phyloP scores from a whole-genome alignment of 2,797 vertebrate genomes.

The Anguilla marmorata region DNA sequence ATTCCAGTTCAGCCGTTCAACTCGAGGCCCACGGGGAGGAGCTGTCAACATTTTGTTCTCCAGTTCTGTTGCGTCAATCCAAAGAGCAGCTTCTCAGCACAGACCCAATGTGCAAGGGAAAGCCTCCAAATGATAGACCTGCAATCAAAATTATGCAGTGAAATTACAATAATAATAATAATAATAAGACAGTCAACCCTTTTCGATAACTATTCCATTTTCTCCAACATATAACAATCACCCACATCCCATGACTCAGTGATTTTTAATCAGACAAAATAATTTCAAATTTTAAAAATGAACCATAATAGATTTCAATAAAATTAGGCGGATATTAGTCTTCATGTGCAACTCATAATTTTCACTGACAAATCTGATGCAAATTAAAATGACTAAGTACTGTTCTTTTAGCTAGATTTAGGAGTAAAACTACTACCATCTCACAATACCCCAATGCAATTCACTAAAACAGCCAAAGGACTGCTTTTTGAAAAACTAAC shows the following conservation, averaged over 20 bases:
- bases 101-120: not conserved
- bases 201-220: not conserved
- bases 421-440: too few species aligned
- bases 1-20: not conserved
- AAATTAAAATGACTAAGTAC: too few species aligned
- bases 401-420: too few species aligned
- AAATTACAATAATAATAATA: not conserved
- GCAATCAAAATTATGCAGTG: conserved; percentile 6
- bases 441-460: too few species aligned
- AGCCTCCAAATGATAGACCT: conserved; percentile 2
- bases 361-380: too few species aligned
- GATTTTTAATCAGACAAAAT: not conserved
- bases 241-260: not conserved
- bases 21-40: not conserved
- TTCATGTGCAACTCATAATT: too few species aligned
- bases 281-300: too few species aligned
- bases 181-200: not conserved
- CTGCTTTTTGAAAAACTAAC: not conserved
- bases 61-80: not conserved
- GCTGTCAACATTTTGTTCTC: not conserved
- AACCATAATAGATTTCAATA: not conserved
- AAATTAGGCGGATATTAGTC: not conserved
- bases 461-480: not conserved
- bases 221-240: not conserved
- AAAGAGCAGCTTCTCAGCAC: conserved; percentile 10